Base-by-base conservation (phyloP, 2,113 vertebrate species). In the Gobiocypris rarus region DNA sequence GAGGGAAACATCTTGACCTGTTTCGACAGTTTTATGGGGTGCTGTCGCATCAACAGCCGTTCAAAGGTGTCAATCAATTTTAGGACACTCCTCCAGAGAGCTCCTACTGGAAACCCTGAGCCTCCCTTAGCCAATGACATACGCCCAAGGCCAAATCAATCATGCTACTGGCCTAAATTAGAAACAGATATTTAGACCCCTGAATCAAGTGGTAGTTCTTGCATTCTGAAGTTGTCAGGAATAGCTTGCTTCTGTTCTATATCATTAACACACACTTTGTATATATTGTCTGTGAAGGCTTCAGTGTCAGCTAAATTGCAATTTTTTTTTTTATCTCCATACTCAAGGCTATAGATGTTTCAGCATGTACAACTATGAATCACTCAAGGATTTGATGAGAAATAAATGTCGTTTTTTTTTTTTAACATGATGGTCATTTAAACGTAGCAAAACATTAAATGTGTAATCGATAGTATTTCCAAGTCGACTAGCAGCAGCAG, bases 11-110 rank as follows among this genome's bases (percentile, higher is more conserved):
- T 38, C 19, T 74, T 59, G 31, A 70, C 73, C 43, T 15, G 10
- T 45, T 84, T 58, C 80, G 26, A 82, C 58, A 82, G 65, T 59
- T 80, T 89, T 86, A 86, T 74, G 41, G 59, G 85, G 75, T 52
- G 28, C 61, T 48, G 38, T 71, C 65, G 17, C 45, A 79, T 45
- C 74, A 56, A 19, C 69, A 58, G 82, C 63, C 84, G 74, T 63
- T 56, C 65, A 9, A 73, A 52, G 31, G 67, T 73, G 65, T 63
- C 84, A 59, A 19, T 86, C 78, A 82, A 70, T 50, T 26, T 56
- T 52, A 7, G 48, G 73, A n/a, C 34, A 22, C 28, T 74, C 75
- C 77, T 83, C 50, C 48, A 81, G 67, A 77, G 52, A 70, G 43
- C 74, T 22, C 15, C 1, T 45, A 10, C 63, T 24, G 65, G 26